These are phyloP conservation scores for Gisinianus flammeolus DNA, from an alignment of 2,888 invertebrate species.

Conservation along the genomic window DNA sequence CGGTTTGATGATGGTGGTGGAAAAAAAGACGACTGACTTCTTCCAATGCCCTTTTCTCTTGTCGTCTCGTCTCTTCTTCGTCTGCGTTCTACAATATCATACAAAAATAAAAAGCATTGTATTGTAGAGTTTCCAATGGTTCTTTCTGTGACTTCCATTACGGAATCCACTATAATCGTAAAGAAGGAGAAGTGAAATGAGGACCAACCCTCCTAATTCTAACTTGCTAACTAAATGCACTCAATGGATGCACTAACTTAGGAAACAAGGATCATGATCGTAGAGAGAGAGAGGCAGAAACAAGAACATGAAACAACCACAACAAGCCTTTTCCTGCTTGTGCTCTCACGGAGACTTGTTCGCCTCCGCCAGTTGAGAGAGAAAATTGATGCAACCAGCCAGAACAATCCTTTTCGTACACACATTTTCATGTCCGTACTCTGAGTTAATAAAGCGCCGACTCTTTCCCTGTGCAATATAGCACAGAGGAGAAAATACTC, in stretches of 20 bases:
- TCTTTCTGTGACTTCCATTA: too few relatives aligned
- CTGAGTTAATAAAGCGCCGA: slow-evolving; percentile 18
- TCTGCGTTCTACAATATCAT: neutral
- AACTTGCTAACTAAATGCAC: slow-evolving; percentile 19
- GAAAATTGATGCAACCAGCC: slow-evolving; percentile 2
- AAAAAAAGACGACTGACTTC: neutral
- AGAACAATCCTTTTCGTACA: slow-evolving; percentile 5
- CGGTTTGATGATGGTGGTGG: neutral
- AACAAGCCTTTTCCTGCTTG: slow-evolving; percentile 1
- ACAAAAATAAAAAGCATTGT: too few relatives aligned
- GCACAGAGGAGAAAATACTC: neutral
- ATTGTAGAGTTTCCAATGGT: too few relatives aligned
- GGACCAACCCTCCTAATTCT: slow-evolving; percentile 23
- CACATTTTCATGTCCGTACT: neutral
- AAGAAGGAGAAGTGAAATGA: slow-evolving; percentile 5
- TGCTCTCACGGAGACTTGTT: neutral
- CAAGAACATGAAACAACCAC: neutral
- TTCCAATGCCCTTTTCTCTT: neutral
- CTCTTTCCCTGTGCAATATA: slow-evolving; percentile 4
- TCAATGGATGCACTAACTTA: slow-evolving; percentile 23
- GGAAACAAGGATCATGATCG: slow-evolving; percentile 11
- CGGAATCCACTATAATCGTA: slow-evolving; percentile 18
- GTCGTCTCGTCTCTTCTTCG: neutral
- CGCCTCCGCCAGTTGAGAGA: neutral
- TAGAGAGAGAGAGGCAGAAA: neutral